Base-by-base conservation (phyloP, 1,140 invertebrate species). In the Lamellibrachia luymesi region DNA sequence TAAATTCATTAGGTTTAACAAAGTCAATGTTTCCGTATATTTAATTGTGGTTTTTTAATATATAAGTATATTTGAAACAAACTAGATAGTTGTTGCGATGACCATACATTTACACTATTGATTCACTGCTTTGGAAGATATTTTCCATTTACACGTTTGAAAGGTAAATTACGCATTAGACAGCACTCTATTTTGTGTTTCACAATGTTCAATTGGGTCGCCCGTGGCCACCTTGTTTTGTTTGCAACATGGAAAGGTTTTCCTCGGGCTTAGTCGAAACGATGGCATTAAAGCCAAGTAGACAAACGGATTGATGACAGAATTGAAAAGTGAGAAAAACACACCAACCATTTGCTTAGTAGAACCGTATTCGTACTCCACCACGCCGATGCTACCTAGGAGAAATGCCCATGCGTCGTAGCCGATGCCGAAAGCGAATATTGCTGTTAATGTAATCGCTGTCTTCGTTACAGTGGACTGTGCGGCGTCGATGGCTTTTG, bases 311-410 rank as follows among this genome's bases (percentile, higher is more conserved):
- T 80, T 93, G 56, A 90, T 49, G n/a, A 49, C 8, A 90, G 92
- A 93, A 80, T 93, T 93, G 56, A 93, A 50, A n/a, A 89, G 7
- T n/a, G 92, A 91, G 1, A 93, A 80, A 93, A 93, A 93, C n/a
- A 93, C 92, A 6, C 92, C 92, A 49, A 93, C 38, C 80, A 91
- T 93, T 80, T 93, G 92, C 27, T 50, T 49, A n/a, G 4, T 0
- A n/a, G 92, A 7, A 17, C 52, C 52, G 13, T 90, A 50, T 80
- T 80, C 50, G 64, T 93, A 93, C 4, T 51, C 92, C 7, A 90
- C 80, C 27, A 90, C 92, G 49, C 80, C 56, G 8, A 5, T 93
- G 27, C 2, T 27, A 27, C 92, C 92, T 27, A 93, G 10, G 7
- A 93, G 64, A 10, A n/a, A 93, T 13, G 56, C 56, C 27, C 89